Evolutionary conservation across 2,888 invertebrate genomes (phyloP), one percentile per base, ranked within the genome.

Genomic region (Epirrhoe alternata): DNA sequence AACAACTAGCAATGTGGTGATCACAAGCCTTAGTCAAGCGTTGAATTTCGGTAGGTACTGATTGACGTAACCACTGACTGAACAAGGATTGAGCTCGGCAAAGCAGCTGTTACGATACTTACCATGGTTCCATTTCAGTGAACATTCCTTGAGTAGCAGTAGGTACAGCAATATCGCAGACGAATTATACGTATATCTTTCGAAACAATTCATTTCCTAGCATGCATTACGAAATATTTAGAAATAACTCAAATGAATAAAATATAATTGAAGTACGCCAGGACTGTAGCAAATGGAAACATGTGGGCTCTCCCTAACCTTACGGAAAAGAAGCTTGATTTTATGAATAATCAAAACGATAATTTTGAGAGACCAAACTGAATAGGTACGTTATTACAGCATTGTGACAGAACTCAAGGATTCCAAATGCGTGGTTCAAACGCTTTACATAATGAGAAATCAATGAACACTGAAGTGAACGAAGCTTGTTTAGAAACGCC

Each of bases 1-100:
- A 42, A 42, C 38, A 69, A 66, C 70, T 47, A 16, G 16, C 4
- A 67, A 66, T 70, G 55, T 61, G 64, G 63, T 64, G 42, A 50
- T 64, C 55, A 63, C 31, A 58, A 12, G 60, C 55, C 58, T 58
- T 31, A 53, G 53, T 67, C 14, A 45, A 45, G n/a, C 14, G n/a
- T 14, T 45, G 14, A 45, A 45, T n/a, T 17, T 17, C 12, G 8
- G n/a, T 8, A 14, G 17, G 17, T 24, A 10, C 30, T 38, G 33
- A 54, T 49, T 61, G 47, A 61, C 49, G 30, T 53, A 49, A 57
- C 47, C 49, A 31, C 33, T 57, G 49, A 35, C 57, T 30, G 49
- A 57, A 49, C 57, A 57, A 57, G 31, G 57, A 33, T 57, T 33
- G 45, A 47, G 57, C 49, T 49, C 17, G 16, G 47, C 17, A 49